These are phyloP conservation scores for Aleiodes testaceus DNA, from an alignment of 2,888 invertebrate genomes.

Conservation along the genomic window DNA sequence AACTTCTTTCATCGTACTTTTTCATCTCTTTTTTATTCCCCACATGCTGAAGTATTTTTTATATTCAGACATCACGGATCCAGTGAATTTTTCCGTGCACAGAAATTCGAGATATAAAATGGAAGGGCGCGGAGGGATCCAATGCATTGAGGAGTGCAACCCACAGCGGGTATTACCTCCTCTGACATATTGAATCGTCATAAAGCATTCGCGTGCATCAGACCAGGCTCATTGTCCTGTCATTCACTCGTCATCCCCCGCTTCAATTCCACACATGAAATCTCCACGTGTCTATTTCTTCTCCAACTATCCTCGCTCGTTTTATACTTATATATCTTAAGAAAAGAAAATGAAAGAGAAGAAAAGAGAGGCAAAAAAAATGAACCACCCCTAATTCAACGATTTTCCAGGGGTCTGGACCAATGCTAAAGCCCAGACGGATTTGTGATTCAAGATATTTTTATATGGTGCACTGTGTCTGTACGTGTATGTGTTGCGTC, in stretches of 20 bases:
- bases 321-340: slow-evolving; percentile 26
- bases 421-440: slow-evolving; percentile 47
- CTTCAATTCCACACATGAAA: slow-evolving; percentile 49
- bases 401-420: slow-evolving; percentile 46
- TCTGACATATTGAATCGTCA: slow-evolving; percentile 71
- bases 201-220: slow-evolving; percentile 71
- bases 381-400: slow-evolving; percentile 70
- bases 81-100: slow-evolving; percentile 40
- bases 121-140: slow-evolving; percentile 2
- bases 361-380: slow-evolving; percentile 49
- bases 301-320: slow-evolving; percentile 29
- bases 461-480: slow-evolving; percentile 55
- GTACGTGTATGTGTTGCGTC: slow-evolving; percentile 57
- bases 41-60: slow-evolving; percentile 1
- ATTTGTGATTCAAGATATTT: slow-evolving; percentile 60
- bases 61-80: slow-evolving; percentile 20
- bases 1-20: neutral
- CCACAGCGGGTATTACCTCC: slow-evolving; percentile 50
- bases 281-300: slow-evolving; percentile 10
- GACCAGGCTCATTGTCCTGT: slow-evolving; percentile 71
- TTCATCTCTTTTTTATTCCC: slow-evolving; percentile 18
- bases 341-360: slow-evolving; percentile 15
- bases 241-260: slow-evolving; percentile 73
- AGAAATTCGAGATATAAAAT: slow-evolving; percentile 59
- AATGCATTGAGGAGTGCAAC: slow-evolving; percentile 59